Conservation (phyloP, 2,888 invertebrate genomes). For the Epiblema foenella region DNA sequence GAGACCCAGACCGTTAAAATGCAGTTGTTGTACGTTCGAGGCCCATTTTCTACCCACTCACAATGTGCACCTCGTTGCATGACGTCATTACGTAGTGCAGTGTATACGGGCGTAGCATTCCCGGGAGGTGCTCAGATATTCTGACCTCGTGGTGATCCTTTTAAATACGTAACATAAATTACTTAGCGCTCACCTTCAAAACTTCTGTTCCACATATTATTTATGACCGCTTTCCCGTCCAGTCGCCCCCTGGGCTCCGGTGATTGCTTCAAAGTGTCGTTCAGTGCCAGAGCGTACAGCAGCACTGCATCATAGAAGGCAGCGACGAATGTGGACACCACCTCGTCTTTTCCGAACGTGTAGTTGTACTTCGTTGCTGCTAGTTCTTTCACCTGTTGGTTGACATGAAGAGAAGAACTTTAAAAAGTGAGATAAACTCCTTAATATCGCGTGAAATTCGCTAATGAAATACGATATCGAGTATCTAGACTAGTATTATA, state of each 20-base stretch:
- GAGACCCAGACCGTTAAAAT: too few relatives aligned
- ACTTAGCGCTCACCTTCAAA: conserved; percentile 87
- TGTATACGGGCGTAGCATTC: too few relatives aligned
- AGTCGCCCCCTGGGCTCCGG: conserved; percentile 80
- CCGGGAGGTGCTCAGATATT: too few relatives aligned
- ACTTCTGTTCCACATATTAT: conserved; percentile 93
- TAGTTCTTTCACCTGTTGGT: conserved; percentile 86
- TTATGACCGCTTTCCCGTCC: conserved; percentile 93
- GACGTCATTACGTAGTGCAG: too few relatives aligned
- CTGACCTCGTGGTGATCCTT: too few relatives aligned
- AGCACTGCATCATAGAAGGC: conserved; percentile 98
- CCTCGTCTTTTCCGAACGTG: conserved; percentile 89
- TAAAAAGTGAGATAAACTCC: neutral
- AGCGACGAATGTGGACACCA: conserved; percentile 96
- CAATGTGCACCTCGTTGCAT: too few relatives aligned
- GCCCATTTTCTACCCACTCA: too few relatives aligned
- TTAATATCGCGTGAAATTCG: too few relatives aligned
- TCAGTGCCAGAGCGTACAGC: conserved; percentile 95
- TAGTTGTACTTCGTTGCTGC: conserved; percentile 89
- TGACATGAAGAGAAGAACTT: neutral
- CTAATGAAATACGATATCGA: too few relatives aligned
- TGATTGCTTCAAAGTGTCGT: conserved; percentile 89
- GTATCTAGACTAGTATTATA: too few relatives aligned
- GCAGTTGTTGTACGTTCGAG: too few relatives aligned
- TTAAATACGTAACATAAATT: neutral